Evolutionary conservation across 2,113 vertebrate species (phyloP).

Genomic region (Saimiri boliviensis): DNA sequence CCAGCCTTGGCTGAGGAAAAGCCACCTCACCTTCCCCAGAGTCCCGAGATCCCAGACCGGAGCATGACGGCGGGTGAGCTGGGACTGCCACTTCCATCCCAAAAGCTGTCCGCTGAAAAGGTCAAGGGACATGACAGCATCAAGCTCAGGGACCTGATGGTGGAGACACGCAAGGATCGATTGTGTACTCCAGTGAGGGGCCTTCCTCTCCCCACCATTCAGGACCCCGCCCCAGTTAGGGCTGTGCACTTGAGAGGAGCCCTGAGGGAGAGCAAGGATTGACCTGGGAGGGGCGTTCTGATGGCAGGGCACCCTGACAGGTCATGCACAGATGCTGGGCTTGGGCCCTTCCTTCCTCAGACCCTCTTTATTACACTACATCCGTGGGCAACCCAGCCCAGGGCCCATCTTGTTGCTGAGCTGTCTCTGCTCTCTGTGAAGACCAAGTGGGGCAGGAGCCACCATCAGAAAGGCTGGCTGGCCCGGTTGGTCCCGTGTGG

Average conservation of each 20-base stretch:
- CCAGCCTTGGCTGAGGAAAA: neutral
- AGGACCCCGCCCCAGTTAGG: no score
- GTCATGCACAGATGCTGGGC: neutral
- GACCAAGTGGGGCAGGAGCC: neutral
- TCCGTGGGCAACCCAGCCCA: neutral
- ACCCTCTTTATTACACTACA: no score
- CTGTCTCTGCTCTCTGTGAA: neutral
- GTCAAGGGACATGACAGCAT: neutral
- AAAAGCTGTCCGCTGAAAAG: neutral
- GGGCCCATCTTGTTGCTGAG: neutral
- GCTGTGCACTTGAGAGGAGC: neutral
- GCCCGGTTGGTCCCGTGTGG: conserved; percentile 62
- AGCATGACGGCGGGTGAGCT: neutral
- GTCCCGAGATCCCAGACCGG: neutral
- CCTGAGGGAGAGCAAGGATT: neutral
- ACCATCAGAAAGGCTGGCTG: conserved; percentile 18
- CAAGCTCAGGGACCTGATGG: neutral
- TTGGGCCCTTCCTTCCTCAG: neutral
- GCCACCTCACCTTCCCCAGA: neutral
- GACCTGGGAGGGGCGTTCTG: neutral
- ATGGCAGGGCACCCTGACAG: neutral
- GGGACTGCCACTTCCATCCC: neutral
- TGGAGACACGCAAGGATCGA: rapidly evolving
- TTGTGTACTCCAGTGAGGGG: neutral
- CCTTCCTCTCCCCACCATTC: neutral